These are phyloP conservation scores for Sebastiscus tertius DNA, from an alignment of 2,797 vertebrate genomes.

Conservation along the genomic window DNA sequence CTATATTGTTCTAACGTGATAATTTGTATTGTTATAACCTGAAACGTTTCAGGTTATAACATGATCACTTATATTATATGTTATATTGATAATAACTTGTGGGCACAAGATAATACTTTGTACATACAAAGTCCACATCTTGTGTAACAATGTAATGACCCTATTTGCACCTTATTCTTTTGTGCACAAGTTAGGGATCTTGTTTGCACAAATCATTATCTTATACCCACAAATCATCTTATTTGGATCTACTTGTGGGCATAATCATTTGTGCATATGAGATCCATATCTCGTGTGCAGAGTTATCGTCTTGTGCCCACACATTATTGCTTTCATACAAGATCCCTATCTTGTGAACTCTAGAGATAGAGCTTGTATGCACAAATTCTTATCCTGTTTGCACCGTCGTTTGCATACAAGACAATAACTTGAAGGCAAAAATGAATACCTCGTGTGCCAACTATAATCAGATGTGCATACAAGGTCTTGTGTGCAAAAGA, in stretches of 20 bases:
- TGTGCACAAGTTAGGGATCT: too few species aligned
- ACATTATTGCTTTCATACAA: background rate
- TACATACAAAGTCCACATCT: background rate
- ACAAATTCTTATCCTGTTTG: background rate
- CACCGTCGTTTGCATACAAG: background rate
- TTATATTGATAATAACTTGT: too few species aligned
- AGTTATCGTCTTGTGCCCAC: background rate
- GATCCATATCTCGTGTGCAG: background rate
- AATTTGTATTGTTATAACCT: background rate
- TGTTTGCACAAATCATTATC: background rate
- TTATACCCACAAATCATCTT: background rate
- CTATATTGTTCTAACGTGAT: too few species aligned
- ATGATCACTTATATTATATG: too few species aligned
- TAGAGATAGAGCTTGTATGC: background rate
- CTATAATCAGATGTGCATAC: background rate
- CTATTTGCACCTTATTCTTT: background rate
- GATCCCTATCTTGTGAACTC: background rate
- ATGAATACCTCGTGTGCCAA: background rate
- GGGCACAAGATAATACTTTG: background rate
- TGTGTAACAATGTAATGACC: background rate
- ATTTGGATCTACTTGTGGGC: background rate
- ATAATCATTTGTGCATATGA: background rate
- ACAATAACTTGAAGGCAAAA: background rate
- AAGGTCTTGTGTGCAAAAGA: background rate
- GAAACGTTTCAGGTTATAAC: background rate